A percentile compares a stretch with the other conserved stretches of the same genome.
phyloP scores from a whole-genome alignment of 37 sponge, comb jelly and placozoan genomes.

The Hexactinellida sp. region DNA sequence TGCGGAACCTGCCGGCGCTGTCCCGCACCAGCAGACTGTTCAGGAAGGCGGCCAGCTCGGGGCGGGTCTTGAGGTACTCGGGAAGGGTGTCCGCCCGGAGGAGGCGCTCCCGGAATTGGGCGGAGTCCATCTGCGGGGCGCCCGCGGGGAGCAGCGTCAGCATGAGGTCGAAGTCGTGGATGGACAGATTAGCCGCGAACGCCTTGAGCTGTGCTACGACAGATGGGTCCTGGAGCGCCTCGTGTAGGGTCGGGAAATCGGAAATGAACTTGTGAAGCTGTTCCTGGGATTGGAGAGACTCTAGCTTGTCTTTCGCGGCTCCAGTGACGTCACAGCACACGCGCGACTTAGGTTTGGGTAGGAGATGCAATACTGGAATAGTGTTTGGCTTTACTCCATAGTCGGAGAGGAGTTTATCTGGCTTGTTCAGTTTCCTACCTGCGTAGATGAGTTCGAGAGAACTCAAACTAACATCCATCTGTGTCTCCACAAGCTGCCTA shows the following conservation, averaged over 20 bases:
- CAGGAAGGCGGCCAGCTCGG: neutral
- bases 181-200: neutral
- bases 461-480: neutral
- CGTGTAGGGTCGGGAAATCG: neutral
- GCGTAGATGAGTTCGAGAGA: neutral
- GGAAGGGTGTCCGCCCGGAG: neutral
- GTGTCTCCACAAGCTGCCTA: neutral
- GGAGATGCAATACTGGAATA: neutral
- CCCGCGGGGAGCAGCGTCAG: neutral
- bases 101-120: neutral
- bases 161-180: neutral
- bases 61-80: neutral
- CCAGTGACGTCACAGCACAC: neutral
- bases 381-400: neutral
- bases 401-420: slow-evolving; percentile 1
- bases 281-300: neutral
- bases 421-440: slow-evolving; percentile 6
- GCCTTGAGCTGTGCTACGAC: neutral
- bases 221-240: neutral
- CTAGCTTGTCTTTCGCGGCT: neutral
- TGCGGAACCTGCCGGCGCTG: neutral
- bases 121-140: neutral
- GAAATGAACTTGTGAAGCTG: neutral
- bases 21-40: neutral
- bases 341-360: neutral